phyloP scores from a whole-genome alignment of 2,113 vertebrate genomes.

The Junco hyemalis region DNA sequence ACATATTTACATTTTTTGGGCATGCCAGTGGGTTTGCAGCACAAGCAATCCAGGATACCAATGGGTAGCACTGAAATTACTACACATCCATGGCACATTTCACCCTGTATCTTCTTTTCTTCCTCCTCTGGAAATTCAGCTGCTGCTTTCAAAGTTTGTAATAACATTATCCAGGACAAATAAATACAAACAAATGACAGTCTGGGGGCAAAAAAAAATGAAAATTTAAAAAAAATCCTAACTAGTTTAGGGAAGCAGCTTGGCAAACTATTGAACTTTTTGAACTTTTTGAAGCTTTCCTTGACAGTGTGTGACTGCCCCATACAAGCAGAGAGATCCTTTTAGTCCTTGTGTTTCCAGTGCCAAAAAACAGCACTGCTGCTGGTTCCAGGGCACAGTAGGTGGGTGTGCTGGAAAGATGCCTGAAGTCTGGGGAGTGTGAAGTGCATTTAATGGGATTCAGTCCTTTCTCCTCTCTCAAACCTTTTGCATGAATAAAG shows the following conservation, averaged over 20 bases:
- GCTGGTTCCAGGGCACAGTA: not conserved
- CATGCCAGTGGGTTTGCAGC: not conserved
- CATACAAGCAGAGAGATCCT: not conserved
- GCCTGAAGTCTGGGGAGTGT: not conserved
- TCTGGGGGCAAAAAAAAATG: fast-evolving
- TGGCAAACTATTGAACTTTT: not conserved
- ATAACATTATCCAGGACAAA: not conserved
- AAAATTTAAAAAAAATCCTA: not conserved
- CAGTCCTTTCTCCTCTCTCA: not conserved
- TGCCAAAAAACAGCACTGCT: not conserved
- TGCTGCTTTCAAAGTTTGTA: not conserved
- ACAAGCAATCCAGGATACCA: not conserved
- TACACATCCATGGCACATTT: not conserved
- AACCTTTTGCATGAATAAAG: not conserved
- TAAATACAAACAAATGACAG: not conserved
- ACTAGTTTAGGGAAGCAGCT: not conserved
- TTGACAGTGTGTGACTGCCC: not conserved
- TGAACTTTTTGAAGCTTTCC: not conserved
- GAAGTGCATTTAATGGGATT: not conserved
- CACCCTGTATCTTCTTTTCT: not conserved
- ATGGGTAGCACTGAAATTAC: not conserved
- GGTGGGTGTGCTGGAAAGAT: not conserved
- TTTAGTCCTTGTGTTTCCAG: not conserved
- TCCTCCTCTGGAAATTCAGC: not conserved
- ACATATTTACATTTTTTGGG: not conserved